These are phyloP conservation scores for Orchestia grillus DNA, from an alignment of 1,140 invertebrate species.

Conservation along the genomic window DNA sequence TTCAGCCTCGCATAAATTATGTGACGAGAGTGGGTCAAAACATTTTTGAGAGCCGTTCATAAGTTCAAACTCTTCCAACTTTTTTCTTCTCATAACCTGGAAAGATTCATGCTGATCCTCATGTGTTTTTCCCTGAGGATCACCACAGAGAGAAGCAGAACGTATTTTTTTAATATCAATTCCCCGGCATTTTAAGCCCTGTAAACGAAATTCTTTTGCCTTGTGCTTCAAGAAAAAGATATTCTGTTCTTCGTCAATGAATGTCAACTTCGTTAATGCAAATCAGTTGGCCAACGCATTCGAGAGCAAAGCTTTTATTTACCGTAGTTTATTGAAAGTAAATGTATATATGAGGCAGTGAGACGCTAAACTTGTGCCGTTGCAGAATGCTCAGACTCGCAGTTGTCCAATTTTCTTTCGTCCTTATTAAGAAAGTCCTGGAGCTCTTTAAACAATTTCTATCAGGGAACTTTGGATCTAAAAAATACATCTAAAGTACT, in stretches of 20 bases:
- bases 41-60: not conserved
- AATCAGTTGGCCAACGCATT: not conserved
- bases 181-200: not conserved
- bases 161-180: not conserved
- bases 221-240: not conserved
- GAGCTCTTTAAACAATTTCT: not conserved
- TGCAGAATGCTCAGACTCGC: not conserved
- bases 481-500: not conserved
- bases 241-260: not conserved
- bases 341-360: not conserved
- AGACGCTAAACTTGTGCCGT: not conserved
- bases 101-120: not conserved
- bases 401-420: not conserved
- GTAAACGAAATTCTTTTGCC: not conserved
- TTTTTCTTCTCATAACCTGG: not conserved
- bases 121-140: not conserved
- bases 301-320: not conserved
- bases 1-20: not conserved
- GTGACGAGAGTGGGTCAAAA: not conserved
- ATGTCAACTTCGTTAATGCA: not conserved
- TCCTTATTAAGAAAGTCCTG: not conserved
- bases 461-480: not conserved
- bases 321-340: not conserved
- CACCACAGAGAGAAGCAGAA: not conserved
- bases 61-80: not conserved